A percentile compares a stretch with the other conserved stretches of the same genome.
Conservation (phyloP, 2,888 invertebrate species). For the Cosmia pyralina region DNA sequence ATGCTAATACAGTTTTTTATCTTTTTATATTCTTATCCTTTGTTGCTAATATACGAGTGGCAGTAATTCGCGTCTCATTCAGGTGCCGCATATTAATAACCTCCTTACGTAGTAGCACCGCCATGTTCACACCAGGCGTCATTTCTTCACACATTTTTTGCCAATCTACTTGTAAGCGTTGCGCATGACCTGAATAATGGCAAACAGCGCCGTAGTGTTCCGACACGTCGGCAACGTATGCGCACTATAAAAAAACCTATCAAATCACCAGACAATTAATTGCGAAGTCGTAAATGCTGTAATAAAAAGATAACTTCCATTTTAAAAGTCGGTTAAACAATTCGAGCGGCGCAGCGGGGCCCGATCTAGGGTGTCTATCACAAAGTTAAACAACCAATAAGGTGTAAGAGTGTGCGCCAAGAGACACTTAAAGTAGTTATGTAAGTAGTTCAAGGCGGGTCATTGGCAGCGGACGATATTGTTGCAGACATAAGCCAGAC, state of each 20-base stretch:
- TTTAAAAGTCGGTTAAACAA: slow-evolving; percentile 60
- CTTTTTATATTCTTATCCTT: slow-evolving; percentile 50
- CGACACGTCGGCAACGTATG: slow-evolving; percentile 32
- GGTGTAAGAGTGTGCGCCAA: slow-evolving; percentile 69
- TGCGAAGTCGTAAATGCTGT: slow-evolving; percentile 57
- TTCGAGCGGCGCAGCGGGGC: slow-evolving; percentile 61
- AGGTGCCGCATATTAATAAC: slow-evolving; percentile 59
- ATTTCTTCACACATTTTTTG: slow-evolving; percentile 60
- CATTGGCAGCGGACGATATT: slow-evolving; percentile 83
- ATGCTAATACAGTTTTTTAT: slow-evolving; percentile 52
- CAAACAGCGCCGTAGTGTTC: slow-evolving; percentile 34
- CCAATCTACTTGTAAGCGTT: slow-evolving; percentile 47
- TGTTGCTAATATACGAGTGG: slow-evolving; percentile 51
- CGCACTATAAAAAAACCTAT: slow-evolving; percentile 53
- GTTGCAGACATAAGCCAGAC: slow-evolving; percentile 87
- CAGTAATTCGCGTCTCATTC: slow-evolving; percentile 49
- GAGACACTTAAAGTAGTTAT: slow-evolving; percentile 75
- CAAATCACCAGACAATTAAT: slow-evolving; percentile 61
- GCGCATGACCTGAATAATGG: slow-evolving; percentile 58
- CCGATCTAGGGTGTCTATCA: slow-evolving; percentile 66
- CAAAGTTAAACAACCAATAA: slow-evolving; percentile 68
- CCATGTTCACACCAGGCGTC: slow-evolving; percentile 40
- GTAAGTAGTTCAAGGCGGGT: slow-evolving; percentile 89
- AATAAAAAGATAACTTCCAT: slow-evolving; percentile 60
- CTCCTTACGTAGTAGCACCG: slow-evolving; percentile 31